phyloP scores from a whole-genome alignment of 2,113 vertebrate species.

The Pteropus alecto region DNA sequence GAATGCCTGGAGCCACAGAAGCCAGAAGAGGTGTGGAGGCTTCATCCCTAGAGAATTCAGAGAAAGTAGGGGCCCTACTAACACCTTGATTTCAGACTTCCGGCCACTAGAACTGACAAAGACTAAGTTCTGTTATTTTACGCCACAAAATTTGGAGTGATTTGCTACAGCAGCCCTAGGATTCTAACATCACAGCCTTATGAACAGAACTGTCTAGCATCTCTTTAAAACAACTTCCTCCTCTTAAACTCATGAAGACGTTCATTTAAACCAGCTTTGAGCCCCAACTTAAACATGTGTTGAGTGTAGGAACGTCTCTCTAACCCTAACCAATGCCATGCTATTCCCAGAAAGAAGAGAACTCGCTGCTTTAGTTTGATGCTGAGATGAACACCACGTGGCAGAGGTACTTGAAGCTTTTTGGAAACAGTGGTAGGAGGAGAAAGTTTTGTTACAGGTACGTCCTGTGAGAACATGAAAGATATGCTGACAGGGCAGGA shows the following conservation, averaged over 20 bases:
- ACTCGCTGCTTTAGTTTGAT: neutral
- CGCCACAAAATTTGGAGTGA: neutral
- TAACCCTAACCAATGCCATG: neutral
- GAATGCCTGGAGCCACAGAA: neutral
- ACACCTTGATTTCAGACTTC: neutral
- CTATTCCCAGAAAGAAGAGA: neutral
- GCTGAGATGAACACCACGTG: neutral
- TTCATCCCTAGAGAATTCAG: neutral
- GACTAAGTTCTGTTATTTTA: neutral
- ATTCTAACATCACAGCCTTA: neutral
- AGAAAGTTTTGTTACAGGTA: neutral
- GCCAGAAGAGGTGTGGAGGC: too few species aligned
- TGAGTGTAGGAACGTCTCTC: neutral
- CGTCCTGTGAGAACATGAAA: neutral
- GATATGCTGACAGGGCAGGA: neutral
- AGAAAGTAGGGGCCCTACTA: rapidly evolving
- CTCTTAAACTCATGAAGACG: neutral
- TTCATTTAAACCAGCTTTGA: neutral
- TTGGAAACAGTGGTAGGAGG: neutral
- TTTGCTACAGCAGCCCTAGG: neutral
- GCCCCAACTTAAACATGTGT: neutral
- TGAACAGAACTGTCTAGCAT: neutral
- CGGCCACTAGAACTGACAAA: neutral
- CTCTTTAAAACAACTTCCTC: neutral
- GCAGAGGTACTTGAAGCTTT: neutral